phyloP scores from a whole-genome alignment of 2,888 invertebrate species.

The Trisateles emortualis region DNA sequence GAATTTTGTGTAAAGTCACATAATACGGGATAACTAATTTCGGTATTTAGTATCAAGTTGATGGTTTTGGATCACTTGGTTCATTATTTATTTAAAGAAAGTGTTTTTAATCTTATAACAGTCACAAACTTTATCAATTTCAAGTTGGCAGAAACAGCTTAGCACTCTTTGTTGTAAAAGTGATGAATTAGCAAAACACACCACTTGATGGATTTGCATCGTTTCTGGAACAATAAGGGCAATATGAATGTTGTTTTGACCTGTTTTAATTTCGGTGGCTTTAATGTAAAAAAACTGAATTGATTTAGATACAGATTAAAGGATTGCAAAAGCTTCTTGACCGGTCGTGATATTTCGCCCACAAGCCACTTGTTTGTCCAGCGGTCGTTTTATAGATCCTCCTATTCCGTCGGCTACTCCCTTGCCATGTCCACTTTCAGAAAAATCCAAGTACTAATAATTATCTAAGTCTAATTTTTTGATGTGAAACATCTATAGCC shows the following conservation, averaged over 20 bases:
- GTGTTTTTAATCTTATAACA: too few relatives aligned
- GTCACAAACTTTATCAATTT: too few relatives aligned
- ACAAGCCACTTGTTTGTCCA: not conserved
- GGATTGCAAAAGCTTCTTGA: not conserved
- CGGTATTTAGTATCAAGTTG: too few relatives aligned
- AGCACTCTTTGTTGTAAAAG: conserved; percentile 3
- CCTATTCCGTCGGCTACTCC: conserved; percentile 1
- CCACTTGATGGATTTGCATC: conserved; percentile 7
- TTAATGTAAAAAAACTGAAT: conserved; percentile 5
- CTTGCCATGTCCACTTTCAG: not conserved
- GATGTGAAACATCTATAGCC: too few relatives aligned
- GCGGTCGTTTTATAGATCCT: not conserved
- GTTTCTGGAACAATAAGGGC: not conserved
- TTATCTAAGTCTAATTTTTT: too few relatives aligned
- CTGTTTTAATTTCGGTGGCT: conserved; percentile 1
- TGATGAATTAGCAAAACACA: conserved; percentile 1
- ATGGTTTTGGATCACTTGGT: not conserved
- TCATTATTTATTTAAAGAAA: conserved; percentile 3
- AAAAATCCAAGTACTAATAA: too few relatives aligned
- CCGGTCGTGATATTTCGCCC: conserved; percentile 2
- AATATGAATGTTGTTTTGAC: conserved; percentile 1
- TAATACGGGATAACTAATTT: too few relatives aligned
- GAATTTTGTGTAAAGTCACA: too few relatives aligned
- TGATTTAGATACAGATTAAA: conserved; percentile 2
- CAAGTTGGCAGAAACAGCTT: not conserved